Percentiles rank a stretch among this genome's conserved stretches.
Evolutionary conservation across 2,888 invertebrate species (phyloP).

Genomic region (Pristionchus japonicus): DNA sequence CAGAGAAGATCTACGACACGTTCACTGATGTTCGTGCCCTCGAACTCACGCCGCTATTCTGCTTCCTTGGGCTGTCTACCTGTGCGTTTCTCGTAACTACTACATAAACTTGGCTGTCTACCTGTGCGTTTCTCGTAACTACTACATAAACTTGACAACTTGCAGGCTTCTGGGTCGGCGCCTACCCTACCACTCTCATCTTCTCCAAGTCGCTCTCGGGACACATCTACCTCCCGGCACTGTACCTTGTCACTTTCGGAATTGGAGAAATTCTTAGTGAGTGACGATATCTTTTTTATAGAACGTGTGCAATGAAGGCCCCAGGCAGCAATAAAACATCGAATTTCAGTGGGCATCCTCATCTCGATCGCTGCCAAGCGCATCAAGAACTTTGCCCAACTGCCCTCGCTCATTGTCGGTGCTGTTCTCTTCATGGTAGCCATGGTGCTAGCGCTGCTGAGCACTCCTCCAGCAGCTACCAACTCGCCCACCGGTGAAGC

Average conservation of each 20-base stretch:
- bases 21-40: slow-evolving; percentile 50
- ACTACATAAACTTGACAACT: too few species aligned
- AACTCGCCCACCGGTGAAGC: background rate
- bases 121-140: background rate
- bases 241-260: background rate
- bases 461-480: background rate
- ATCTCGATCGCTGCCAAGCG: background rate
- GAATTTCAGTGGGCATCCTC: slow-evolving; percentile 16
- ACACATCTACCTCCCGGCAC: background rate
- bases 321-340: too few species aligned
- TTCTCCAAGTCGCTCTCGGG: background rate
- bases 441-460: background rate
- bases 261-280: background rate
- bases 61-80: slow-evolving; percentile 52
- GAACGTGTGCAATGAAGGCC: too few species aligned
- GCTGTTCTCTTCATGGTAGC: background rate
- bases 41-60: slow-evolving; percentile 52
- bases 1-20: slow-evolving; percentile 48
- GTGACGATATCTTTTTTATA: background rate
- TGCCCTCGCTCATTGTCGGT: background rate
- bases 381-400: slow-evolving; percentile 21
- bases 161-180: background rate
- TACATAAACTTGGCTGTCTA: too few species aligned
- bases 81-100: too few species aligned
- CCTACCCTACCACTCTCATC: background rate